These are phyloP conservation scores for Papilio elwesi DNA, from an alignment of 2,888 invertebrate species.

Conservation along the genomic window DNA sequence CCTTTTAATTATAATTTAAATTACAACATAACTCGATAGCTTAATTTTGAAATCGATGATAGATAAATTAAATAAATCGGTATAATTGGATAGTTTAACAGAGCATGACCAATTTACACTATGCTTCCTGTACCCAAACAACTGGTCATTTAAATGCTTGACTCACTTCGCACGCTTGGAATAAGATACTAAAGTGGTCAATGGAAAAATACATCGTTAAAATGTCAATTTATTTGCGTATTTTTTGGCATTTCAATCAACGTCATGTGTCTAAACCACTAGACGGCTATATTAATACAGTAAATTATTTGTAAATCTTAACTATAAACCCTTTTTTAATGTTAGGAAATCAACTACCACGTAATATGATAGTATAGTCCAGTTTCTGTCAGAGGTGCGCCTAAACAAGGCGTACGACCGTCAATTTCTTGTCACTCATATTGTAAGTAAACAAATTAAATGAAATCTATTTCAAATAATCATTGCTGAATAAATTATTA, in stretches of 20 bases:
- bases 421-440: too few relatives aligned
- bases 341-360: too few relatives aligned
- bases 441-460: background rate
- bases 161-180: background rate
- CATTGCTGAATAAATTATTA: background rate
- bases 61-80: background rate
- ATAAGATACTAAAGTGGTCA: background rate
- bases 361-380: too few relatives aligned
- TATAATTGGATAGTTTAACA: background rate
- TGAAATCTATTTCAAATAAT: background rate
- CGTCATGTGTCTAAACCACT: too few relatives aligned
- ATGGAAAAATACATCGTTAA: slow-evolving; percentile 15
- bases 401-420: background rate
- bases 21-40: background rate
- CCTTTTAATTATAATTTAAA: background rate
- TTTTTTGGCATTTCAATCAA: background rate
- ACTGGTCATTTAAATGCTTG: background rate
- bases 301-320: too few relatives aligned
- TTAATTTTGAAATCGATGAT: slow-evolving; percentile 1
- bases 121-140: background rate
- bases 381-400: too few relatives aligned
- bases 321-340: too few relatives aligned
- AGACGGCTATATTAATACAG: too few relatives aligned
- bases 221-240: slow-evolving; percentile 13
- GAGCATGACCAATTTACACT: slow-evolving; percentile 6